phyloP scores from a whole-genome alignment of 92 coral and sea anemone genomes.

The Porites cylindrica region DNA sequence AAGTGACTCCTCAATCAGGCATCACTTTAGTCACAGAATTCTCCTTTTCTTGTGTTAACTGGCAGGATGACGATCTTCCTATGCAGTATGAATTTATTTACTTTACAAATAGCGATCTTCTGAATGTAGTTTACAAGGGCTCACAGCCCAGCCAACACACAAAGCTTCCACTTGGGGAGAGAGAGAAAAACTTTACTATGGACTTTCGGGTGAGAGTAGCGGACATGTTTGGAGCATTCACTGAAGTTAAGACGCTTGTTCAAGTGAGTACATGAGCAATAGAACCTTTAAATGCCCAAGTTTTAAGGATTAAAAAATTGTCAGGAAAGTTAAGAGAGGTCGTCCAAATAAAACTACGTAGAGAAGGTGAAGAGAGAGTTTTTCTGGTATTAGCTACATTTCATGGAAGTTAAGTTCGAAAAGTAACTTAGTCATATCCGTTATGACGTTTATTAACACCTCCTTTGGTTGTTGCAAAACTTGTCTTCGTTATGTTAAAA shows the following conservation, averaged over 20 bases:
- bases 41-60: slow-evolving; percentile 55
- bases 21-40: slow-evolving; percentile 69
- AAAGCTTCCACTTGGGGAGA: slow-evolving; percentile 66
- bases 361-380: no score
- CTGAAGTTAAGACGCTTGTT: slow-evolving; percentile 48
- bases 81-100: slow-evolving; percentile 68
- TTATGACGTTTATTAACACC: no score
- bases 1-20: slow-evolving; percentile 52
- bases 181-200: slow-evolving; percentile 28
- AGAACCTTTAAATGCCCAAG: no score
- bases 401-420: no score
- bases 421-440: no score
- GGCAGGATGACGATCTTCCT: slow-evolving; percentile 73
- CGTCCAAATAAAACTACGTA: no score
- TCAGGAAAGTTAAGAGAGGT: no score
- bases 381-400: no score
- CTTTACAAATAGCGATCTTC: slow-evolving; percentile 42
- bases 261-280: slow-evolving; percentile 47
- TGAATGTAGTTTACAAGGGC: slow-evolving; percentile 57
- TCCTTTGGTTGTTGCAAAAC: no score
- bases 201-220: slow-evolving; percentile 59
- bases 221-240: slow-evolving; percentile 63
- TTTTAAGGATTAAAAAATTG: no score
- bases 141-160: slow-evolving; percentile 4
- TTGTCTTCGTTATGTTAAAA: no score